Conservation (phyloP, 2,797 vertebrate species). For the Poecilia wingei region DNA sequence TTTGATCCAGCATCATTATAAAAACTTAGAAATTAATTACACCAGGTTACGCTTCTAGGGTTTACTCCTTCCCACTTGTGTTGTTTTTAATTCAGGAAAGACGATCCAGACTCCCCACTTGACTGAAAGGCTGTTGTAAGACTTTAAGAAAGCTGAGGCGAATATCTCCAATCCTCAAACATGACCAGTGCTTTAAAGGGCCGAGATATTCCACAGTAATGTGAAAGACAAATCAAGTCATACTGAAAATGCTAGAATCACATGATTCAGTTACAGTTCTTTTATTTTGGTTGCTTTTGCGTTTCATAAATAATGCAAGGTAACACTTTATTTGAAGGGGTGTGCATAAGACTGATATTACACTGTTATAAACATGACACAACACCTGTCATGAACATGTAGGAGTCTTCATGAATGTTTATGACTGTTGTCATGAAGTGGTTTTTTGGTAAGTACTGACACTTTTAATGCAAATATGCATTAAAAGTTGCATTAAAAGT, state of each 20-base stretch:
- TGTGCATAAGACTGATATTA: no score
- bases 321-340: no score
- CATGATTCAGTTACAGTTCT: no score
- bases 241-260: not conserved
- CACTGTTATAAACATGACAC: no score
- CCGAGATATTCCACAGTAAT: not conserved
- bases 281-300: no score
- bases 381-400: no score
- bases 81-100: not conserved
- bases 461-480: no score
- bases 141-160: not conserved
- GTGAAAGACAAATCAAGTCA: not conserved
- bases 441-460: no score
- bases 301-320: no score
- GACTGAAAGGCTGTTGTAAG: not conserved
- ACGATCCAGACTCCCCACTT: not conserved
- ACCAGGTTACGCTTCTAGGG: not conserved
- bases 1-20: not conserved
- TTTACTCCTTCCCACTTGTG: not conserved
- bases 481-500: no score
- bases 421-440: no score
- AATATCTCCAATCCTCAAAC: not conserved
- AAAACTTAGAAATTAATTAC: not conserved
- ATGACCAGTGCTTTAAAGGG: not conserved
- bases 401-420: no score